These are phyloP conservation scores for Dicyrtomina minuta DNA, from an alignment of 2,888 invertebrate genomes.

Conservation along the genomic window DNA sequence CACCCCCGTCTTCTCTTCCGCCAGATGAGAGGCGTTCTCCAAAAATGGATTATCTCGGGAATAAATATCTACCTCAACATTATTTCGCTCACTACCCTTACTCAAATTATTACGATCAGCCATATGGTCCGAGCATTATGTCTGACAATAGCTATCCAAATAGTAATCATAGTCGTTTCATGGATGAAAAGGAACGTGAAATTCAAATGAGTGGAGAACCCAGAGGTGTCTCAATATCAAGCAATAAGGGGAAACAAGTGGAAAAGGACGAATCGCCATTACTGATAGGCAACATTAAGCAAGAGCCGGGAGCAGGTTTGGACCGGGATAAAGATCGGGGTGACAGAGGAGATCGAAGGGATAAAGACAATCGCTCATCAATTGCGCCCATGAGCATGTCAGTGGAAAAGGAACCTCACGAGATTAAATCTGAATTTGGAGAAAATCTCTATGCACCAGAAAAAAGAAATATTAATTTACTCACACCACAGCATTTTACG, in stretches of 20 bases:
- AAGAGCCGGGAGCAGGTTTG: conserved; percentile 43
- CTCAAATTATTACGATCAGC: conserved; percentile 47
- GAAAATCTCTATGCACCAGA: conserved; percentile 35
- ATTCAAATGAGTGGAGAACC: conserved; percentile 13
- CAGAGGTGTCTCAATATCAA: neutral
- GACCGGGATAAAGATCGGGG: conserved; percentile 39
- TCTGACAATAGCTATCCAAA: conserved; percentile 41
- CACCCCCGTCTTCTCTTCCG: conserved; percentile 9
- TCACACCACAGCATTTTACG: conserved; percentile 31
- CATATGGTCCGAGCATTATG: conserved; percentile 40
- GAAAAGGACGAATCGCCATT: conserved; percentile 38
- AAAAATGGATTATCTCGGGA: conserved; percentile 48
- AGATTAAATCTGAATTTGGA: conserved; percentile 45
- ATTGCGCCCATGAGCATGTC: neutral
- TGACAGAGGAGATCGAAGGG: conserved; percentile 32
- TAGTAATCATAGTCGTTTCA: conserved; percentile 36
- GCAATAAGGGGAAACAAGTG: conserved; percentile 20
- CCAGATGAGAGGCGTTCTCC: conserved; percentile 47
- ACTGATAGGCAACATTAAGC: conserved; percentile 43
- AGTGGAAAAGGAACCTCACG: conserved; percentile 25
- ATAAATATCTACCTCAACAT: conserved; percentile 49
- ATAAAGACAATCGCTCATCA: conserved; percentile 21
- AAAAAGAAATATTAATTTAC: conserved; percentile 34
- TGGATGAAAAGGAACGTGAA: conserved; percentile 47
- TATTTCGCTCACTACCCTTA: conserved; percentile 46